phyloP scores from a whole-genome alignment of 2,113 vertebrate species.

The Anseranas semipalmata region DNA sequence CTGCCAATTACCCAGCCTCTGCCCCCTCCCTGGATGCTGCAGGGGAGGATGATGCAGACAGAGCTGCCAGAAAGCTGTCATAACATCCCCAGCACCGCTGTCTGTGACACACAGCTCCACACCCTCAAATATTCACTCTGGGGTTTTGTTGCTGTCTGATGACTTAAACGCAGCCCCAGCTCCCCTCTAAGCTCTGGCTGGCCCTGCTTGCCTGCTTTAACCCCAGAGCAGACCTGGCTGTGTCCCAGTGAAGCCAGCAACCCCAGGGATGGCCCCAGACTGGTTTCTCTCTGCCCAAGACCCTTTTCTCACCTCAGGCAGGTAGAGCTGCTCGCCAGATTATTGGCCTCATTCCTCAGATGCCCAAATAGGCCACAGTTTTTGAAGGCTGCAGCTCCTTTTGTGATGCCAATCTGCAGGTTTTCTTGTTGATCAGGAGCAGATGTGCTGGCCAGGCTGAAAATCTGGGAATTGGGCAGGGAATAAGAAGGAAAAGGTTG shows the following conservation, averaged over 20 bases:
- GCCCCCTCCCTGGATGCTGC: neutral
- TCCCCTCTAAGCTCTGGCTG: rapidly evolving
- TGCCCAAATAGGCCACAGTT: rapidly evolving
- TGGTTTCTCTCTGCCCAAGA: neutral
- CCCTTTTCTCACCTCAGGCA: neutral
- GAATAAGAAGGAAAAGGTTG: neutral
- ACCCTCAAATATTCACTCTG: rapidly evolving
- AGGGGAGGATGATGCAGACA: neutral
- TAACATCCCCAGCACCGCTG: constrained; percentile 17
- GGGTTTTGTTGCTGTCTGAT: rapidly evolving
- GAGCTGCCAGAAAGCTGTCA: constrained; percentile 48
- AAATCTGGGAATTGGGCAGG: neutral
- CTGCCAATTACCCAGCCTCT: neutral
- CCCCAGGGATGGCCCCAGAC: neutral
- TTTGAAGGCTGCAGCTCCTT: neutral
- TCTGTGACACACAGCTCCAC: rapidly evolving
- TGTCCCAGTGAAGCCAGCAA: neutral
- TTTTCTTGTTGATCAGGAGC: neutral
- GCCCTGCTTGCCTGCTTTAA: neutral
- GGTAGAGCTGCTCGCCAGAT: constrained; percentile 18
- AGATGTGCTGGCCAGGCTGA: neutral
- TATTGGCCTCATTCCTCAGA: neutral
- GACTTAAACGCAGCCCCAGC: rapidly evolving
- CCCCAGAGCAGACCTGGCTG: rapidly evolving
- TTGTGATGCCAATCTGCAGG: rapidly evolving